Percentiles rank a stretch among this genome's conserved stretches.
Conservation (phyloP, 2,888 invertebrate genomes). For the Kuschelorhynchus macadamiae region DNA sequence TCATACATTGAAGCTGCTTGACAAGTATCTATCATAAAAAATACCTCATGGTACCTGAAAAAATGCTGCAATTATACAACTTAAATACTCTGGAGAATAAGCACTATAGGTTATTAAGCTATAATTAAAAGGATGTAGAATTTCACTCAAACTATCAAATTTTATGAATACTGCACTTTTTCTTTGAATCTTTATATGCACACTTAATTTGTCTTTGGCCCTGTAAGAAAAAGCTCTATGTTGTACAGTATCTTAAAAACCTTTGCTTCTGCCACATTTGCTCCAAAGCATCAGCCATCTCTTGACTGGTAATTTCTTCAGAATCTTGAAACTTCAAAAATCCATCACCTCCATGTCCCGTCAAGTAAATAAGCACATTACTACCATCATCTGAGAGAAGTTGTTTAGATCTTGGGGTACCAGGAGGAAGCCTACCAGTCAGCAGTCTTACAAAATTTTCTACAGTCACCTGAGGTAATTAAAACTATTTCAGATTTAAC, state of each 20-base stretch:
- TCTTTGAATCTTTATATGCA: no score
- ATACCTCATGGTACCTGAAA: constrained; percentile 94
- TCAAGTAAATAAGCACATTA: constrained; percentile 96
- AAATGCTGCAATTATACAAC: background rate
- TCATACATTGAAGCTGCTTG: constrained; percentile 99
- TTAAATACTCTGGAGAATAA: no score
- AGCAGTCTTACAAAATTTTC: constrained; percentile 97
- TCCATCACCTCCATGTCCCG: constrained; percentile 98
- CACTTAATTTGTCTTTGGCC: no score
- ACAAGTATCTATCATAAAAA: constrained; percentile 99
- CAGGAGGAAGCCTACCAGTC: constrained; percentile 92
- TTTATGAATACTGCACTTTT: no score
- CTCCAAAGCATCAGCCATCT: constrained; percentile 97
- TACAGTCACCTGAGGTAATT: constrained; percentile 86
- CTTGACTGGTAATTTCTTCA: constrained; percentile 98
- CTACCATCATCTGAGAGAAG: constrained; percentile 96
- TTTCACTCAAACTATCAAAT: no score
- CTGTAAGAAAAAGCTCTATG: no score
- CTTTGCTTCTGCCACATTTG: constrained; percentile 99
- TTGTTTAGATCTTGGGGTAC: constrained; percentile 95
- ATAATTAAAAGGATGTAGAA: no score
- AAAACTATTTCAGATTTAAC: background rate
- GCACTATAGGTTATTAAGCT: no score
- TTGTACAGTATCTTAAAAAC: constrained; percentile 66
- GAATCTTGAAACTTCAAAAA: constrained; percentile 99